Evolutionary conservation across 2,888 invertebrate species (phyloP).

Genomic region (Parnassius glacialis): DNA sequence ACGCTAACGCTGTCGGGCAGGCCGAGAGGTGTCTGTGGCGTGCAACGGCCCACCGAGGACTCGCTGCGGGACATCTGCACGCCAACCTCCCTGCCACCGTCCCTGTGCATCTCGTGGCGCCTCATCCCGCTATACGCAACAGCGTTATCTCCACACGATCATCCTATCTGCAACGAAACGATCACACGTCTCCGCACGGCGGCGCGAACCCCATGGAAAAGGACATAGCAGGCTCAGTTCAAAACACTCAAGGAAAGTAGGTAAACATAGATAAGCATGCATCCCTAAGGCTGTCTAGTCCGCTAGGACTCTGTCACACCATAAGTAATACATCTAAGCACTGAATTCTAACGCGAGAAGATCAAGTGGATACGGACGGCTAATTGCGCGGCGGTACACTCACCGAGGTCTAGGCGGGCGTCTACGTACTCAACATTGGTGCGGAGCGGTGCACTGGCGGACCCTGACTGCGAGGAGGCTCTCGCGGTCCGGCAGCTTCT

Average conservation of each 20-base stretch:
- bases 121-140: conserved; percentile 72
- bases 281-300: conserved; percentile 70
- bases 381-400: conserved; percentile 39
- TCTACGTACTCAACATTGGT: conserved; percentile 50
- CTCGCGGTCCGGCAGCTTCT: conserved; percentile 5
- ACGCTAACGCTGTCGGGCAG: conserved; percentile 89
- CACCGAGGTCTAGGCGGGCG: conserved; percentile 51
- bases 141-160: conserved; percentile 71
- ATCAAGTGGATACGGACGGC: conserved; percentile 26
- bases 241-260: conserved; percentile 59
- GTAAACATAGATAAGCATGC: conserved; percentile 71
- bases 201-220: conserved; percentile 53
- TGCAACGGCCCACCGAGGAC: conserved; percentile 83
- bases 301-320: conserved; percentile 53
- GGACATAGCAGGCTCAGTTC: conserved; percentile 55
- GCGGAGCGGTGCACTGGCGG: conserved; percentile 34
- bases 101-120: conserved; percentile 66
- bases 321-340: conserved; percentile 56
- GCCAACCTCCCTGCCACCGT: conserved; percentile 57
- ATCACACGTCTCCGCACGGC: conserved; percentile 54
- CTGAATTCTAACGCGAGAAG: conserved; percentile 46
- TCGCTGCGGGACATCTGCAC: conserved; percentile 87
- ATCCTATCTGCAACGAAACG: conserved; percentile 70
- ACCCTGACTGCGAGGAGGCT: conserved; percentile 22
- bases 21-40: conserved; percentile 70